Base-by-base conservation (phyloP, 2,113 vertebrate species). In the Empidonax alnorum region DNA sequence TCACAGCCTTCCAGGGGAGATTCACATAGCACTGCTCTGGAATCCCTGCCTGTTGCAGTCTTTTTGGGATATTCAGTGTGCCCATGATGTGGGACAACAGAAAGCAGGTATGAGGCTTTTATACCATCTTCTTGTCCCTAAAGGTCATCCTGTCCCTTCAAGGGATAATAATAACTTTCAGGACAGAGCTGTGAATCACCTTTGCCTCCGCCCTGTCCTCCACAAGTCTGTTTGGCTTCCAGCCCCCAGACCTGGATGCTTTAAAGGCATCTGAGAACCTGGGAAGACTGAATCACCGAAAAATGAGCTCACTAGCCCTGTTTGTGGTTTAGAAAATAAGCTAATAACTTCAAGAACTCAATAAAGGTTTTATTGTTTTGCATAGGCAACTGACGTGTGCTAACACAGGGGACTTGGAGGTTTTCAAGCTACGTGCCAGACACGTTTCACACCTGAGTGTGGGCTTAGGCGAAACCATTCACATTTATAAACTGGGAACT, bases 401-500 rank as follows among this genome's bases (percentile, higher is more conserved):
- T 39, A 63, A 27, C 9, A 15, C 3, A 55, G 37, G 16, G 28
- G 68, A 67, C 21, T 1, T 22, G 17, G 50, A 71, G 7, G 61
- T 91, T 84, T 50, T 35, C 42, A 87, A 44, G 25, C 33, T 78
- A 24, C n/a, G 16, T 68, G 10, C 23, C 30, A 75, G 27, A 50
- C 16, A 41, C 6, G 31, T 46, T 37, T 61, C 44, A 68, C 16
- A 62, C 14, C 35, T 52, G 47, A 16, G 10, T 73, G 39, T 58
- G 41, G 37, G 17, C 28, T 65, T 22, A 28, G 18, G 10, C 39
- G 62, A 84, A 14, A 56, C 19, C 0, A 0, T 33, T 83, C 24
- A 8, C 1, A 0, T 61, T 66, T 44, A 24, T 24, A 42, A 80
- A 52, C 0, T 0, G 1, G 2, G 27, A 42, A 42, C 42, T 74